Evolutionary conservation across 2,797 vertebrate species (phyloP).

Genomic region (Brachymystax lenok): DNA sequence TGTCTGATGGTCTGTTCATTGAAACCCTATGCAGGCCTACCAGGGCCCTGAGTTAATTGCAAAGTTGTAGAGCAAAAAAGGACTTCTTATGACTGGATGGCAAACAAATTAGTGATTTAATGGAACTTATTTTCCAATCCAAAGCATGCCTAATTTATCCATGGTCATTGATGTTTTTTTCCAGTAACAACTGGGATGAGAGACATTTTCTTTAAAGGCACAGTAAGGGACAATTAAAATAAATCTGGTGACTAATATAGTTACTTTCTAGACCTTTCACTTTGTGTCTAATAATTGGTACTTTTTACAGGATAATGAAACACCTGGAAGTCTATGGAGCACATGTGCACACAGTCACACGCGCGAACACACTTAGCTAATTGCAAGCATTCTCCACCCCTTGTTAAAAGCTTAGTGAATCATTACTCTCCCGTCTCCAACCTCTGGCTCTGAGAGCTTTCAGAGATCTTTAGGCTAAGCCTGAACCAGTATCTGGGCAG

Average conservation of each 20-base stretch:
- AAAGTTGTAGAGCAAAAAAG: conserved; percentile 29
- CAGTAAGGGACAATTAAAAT: not conserved
- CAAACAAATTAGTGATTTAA: conserved; percentile 41
- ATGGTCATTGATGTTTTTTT: too few species aligned
- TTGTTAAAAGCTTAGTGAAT: conserved; percentile 20
- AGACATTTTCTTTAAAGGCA: too few species aligned
- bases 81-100: conserved; percentile 34
- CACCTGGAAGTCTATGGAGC: too few species aligned
- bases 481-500: too few species aligned
- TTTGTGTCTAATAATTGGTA: too few species aligned
- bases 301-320: too few species aligned
- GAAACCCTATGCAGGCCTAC: conserved; percentile 20
- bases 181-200: too few species aligned
- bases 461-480: too few species aligned
- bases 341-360: not conserved
- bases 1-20: conserved; percentile 13
- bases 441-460: not conserved
- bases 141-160: not conserved
- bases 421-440: conserved; percentile 9
- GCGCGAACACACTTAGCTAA: conserved; percentile 24
- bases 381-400: not conserved
- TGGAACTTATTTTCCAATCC: conserved; percentile 37
- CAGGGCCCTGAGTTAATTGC: conserved; percentile 28
- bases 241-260: too few species aligned
- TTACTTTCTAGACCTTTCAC: too few species aligned